Evolutionary conservation across 2,888 invertebrate species (phyloP).

Genomic region (Tenthredo notha): DNA sequence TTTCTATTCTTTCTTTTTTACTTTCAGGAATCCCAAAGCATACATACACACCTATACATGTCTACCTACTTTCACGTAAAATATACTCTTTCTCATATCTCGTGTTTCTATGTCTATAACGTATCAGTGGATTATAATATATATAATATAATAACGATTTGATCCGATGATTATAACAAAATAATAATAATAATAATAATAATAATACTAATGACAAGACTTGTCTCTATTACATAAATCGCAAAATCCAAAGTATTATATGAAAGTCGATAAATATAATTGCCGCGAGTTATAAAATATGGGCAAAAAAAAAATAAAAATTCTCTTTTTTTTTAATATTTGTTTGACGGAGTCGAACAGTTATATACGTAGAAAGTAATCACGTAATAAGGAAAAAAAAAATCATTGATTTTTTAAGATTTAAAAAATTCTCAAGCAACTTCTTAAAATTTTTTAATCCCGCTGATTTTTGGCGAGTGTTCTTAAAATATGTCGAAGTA

Average conservation of each 20-base stretch:
- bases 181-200: neutral
- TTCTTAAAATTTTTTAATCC: no score
- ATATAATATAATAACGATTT: neutral
- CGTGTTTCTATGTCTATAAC: neutral
- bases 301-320: neutral
- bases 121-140: neutral
- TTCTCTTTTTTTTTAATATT: neutral
- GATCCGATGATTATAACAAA: neutral
- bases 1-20: neutral
- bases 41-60: neutral
- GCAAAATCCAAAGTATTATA: neutral
- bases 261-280: neutral
- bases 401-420: no score
- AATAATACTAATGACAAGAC: neutral
- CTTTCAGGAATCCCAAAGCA: neutral
- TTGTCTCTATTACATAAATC: neutral
- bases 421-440: no score
- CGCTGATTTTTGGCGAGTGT: no score
- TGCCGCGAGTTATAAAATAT: neutral
- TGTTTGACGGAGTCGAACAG: neutral
- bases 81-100: neutral
- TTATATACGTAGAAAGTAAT: neutral
- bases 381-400: no score
- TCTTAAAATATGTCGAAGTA: no score
- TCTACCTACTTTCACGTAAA: conserved; percentile 10